Conservation (phyloP, 2,113 vertebrate genomes). For the human region DNA sequence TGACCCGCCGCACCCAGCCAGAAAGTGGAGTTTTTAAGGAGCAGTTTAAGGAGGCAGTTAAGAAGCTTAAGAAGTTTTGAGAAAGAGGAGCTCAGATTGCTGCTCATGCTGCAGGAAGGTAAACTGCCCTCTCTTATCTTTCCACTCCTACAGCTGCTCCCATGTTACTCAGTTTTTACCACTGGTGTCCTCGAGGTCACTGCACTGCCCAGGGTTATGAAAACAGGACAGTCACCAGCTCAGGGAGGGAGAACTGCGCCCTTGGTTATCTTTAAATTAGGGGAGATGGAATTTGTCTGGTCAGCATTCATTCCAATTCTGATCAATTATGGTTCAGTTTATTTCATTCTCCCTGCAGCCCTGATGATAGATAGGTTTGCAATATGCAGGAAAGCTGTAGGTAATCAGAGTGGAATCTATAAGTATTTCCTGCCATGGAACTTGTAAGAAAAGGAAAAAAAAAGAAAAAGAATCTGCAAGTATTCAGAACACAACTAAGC, state of each 20-base stretch:
- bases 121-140: background rate
- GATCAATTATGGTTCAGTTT: background rate
- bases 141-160: background rate
- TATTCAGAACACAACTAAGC: background rate
- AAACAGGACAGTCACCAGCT: background rate
- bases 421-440: background rate
- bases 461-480: background rate
- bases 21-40: background rate
- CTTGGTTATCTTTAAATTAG: background rate
- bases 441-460: background rate
- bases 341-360: background rate
- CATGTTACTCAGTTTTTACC: background rate
- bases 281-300: background rate
- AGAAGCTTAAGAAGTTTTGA: background rate
- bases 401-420: background rate
- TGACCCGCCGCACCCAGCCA: background rate
- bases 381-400: background rate
- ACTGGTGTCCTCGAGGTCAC: background rate
- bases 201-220: background rate
- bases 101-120: background rate
- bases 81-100: background rate
- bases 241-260: fast-evolving
- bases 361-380: background rate
- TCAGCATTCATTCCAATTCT: background rate
- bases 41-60: background rate